phyloP scores from a whole-genome alignment of 2,797 vertebrate genomes.

The Hipposideros larvatus region DNA sequence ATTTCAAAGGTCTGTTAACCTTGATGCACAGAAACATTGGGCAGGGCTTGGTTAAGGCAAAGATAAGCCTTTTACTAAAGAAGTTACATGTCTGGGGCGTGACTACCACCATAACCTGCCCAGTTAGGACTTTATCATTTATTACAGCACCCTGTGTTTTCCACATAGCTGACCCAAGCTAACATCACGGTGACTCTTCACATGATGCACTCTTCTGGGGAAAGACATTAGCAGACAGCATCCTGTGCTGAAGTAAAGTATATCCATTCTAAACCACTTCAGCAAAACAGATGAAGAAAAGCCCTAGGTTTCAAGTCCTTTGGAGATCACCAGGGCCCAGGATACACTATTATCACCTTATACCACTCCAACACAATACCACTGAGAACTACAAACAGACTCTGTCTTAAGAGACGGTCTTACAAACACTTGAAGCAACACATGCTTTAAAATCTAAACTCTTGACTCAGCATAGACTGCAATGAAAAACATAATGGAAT shows the following conservation, averaged over 20 bases:
- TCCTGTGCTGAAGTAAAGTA: background rate
- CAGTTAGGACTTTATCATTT: background rate
- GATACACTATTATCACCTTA: background rate
- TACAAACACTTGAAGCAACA: background rate
- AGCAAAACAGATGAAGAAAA: constrained; percentile 37
- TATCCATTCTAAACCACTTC: constrained; percentile 31
- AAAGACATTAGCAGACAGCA: background rate
- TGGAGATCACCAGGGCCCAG: background rate
- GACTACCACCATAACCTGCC: background rate
- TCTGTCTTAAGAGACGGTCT: background rate
- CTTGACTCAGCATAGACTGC: background rate
- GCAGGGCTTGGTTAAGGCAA: background rate
- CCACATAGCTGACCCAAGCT: background rate
- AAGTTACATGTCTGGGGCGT: background rate
- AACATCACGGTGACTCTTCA: background rate
- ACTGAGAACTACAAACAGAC: background rate
- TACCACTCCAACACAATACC: background rate
- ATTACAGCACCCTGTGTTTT: background rate
- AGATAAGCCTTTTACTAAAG: background rate
- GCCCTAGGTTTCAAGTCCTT: background rate
- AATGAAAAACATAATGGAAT: background rate
- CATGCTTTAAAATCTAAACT: constrained; percentile 18
- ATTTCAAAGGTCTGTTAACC: background rate
- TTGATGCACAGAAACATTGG: background rate
- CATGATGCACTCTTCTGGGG: background rate